Evolutionary conservation across 2,888 invertebrate genomes (phyloP).

Genomic region (Dasypolia templi): DNA sequence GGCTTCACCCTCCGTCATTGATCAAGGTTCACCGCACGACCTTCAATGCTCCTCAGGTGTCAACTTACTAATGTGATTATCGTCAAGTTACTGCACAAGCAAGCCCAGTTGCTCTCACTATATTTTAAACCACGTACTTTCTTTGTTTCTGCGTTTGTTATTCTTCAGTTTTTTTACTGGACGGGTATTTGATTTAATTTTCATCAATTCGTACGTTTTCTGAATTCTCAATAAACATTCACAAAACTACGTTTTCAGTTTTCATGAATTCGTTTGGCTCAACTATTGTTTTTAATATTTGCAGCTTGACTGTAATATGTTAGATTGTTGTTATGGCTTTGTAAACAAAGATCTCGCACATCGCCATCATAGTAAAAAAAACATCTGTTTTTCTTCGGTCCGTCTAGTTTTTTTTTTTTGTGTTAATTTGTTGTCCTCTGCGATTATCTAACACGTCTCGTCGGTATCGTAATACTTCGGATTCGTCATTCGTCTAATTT

Average conservation of each 20-base stretch:
- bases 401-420: not conserved
- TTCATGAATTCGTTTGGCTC: slow-evolving; percentile 31
- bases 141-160: slow-evolving; percentile 23
- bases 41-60: slow-evolving; percentile 77
- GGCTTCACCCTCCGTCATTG: slow-evolving; percentile 64
- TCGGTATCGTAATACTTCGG: slow-evolving; percentile 42
- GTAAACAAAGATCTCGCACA: slow-evolving; percentile 29
- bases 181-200: slow-evolving; percentile 35
- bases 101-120: slow-evolving; percentile 36
- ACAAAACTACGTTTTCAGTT: slow-evolving; percentile 6
- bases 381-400: slow-evolving; percentile 15
- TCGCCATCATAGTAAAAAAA: not conserved
- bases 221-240: slow-evolving; percentile 32
- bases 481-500: slow-evolving; percentile 81
- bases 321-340: slow-evolving; percentile 16
- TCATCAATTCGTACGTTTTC: slow-evolving; percentile 13
- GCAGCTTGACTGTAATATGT: slow-evolving; percentile 21
- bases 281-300: slow-evolving; percentile 17
- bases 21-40: slow-evolving; percentile 80
- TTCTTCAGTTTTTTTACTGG: slow-evolving; percentile 14
- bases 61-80: slow-evolving; percentile 77
- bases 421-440: slow-evolving; percentile 35
- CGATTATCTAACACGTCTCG: slow-evolving; percentile 35
- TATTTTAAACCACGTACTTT: slow-evolving; percentile 41
- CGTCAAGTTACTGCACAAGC: slow-evolving; percentile 67